Evolutionary conservation across 2,797 vertebrate species (phyloP).

Genomic region (Spheniscus humboldti): DNA sequence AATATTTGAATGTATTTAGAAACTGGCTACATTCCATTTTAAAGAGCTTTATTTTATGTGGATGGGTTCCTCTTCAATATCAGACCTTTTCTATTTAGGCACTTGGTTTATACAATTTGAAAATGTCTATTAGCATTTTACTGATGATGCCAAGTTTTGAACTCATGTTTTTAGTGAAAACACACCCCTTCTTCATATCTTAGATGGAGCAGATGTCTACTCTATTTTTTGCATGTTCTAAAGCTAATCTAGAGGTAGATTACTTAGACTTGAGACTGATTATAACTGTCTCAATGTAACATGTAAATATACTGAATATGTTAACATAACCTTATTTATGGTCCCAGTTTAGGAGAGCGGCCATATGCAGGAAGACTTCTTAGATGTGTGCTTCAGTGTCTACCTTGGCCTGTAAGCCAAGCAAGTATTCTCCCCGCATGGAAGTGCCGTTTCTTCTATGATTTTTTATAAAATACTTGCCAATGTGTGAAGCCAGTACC

Average conservation of each 20-base stretch:
- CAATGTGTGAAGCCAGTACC: background rate
- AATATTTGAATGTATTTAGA: constrained; percentile 40
- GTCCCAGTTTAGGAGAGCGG: background rate
- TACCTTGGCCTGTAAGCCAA: background rate
- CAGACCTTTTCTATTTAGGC: background rate
- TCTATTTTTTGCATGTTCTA: background rate
- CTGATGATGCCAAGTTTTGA: background rate
- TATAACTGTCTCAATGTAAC: background rate
- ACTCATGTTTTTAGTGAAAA: background rate
- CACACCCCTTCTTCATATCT: background rate
- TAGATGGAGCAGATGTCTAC: background rate
- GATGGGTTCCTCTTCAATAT: background rate
- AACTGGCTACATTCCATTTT: constrained; percentile 67
- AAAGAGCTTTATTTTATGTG: constrained; percentile 19
- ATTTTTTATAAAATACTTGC: background rate
- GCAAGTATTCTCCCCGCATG: background rate
- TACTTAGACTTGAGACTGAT: background rate
- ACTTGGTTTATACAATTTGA: background rate
- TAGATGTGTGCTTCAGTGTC: background rate
- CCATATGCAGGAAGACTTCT: background rate
- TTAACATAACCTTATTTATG: background rate
- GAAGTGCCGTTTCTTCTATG: background rate
- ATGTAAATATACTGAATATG: background rate
- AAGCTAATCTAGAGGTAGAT: background rate
- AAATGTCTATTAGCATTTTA: background rate